These are phyloP conservation scores for Tetraneura akinire DNA, from an alignment of 1,140 invertebrate species.

Conservation along the genomic window DNA sequence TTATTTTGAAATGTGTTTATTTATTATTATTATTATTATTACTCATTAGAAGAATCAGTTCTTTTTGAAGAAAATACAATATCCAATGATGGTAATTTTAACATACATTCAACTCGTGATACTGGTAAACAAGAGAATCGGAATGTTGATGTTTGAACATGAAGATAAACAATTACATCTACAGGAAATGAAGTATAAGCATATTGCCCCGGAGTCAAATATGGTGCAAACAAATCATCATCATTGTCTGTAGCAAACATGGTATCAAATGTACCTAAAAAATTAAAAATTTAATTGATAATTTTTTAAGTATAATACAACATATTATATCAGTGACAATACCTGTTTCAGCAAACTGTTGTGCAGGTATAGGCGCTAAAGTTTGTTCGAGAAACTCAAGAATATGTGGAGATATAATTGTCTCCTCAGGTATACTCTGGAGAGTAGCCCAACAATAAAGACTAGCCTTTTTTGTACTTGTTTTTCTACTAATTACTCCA, in stretches of 20 bases:
- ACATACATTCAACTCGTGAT: constrained; percentile 92
- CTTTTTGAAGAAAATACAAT: constrained; percentile 81
- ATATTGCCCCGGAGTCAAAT: constrained; percentile 71
- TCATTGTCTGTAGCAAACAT: constrained; percentile 58
- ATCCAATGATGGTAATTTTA: constrained; percentile 92
- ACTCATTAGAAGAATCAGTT: constrained; percentile 63
- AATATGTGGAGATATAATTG: constrained; percentile 91
- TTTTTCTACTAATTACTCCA: constrained; percentile 53
- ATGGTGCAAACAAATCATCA: constrained; percentile 58
- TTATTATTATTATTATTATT: neutral
- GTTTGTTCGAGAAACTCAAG: constrained; percentile 93
- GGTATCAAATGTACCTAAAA: constrained; percentile 55
- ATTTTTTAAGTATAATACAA: neutral
- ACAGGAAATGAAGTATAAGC: constrained; percentile 94
- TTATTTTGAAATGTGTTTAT: neutral
- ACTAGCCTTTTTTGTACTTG: constrained; percentile 80
- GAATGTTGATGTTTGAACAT: constrained; percentile 95
- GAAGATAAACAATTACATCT: constrained; percentile 97
- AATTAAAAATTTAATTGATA: neutral
- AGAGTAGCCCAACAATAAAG: constrained; percentile 94
- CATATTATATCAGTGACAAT: neutral
- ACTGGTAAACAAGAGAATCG: constrained; percentile 93
- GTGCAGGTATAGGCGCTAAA: constrained; percentile 80
- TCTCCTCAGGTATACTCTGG: constrained; percentile 94
- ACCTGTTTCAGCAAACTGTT: constrained; percentile 48